Conservation (phyloP, 53 echinoderm and acorn worm genomes). For the Hippasteria phrygiana region DNA sequence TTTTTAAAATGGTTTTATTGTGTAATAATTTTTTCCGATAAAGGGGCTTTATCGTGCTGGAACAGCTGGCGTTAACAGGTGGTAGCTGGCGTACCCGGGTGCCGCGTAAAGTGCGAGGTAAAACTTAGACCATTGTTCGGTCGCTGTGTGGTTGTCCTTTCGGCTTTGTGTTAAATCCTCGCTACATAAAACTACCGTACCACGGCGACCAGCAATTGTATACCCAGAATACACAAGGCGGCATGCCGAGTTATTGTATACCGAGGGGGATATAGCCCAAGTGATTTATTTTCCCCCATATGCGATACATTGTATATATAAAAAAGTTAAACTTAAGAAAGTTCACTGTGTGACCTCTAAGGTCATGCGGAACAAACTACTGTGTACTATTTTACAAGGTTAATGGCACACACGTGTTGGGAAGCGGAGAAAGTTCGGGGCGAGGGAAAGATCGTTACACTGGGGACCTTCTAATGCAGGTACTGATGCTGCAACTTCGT, state of each 20-base stretch:
- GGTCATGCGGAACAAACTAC: conserved; percentile 54
- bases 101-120: background rate
- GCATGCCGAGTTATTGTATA: conserved; percentile 45
- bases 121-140: background rate
- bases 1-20: conserved; percentile 12
- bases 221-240: conserved; percentile 16
- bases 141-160: conserved; percentile 36
- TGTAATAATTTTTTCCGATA: background rate
- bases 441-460: background rate
- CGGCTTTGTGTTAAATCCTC: conserved; percentile 13
- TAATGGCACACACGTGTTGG: conserved; percentile 56
- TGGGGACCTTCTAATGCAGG: background rate
- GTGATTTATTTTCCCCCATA: conserved; percentile 54
- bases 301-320: conserved; percentile 64
- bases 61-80: conserved; percentile 30
- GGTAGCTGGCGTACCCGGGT: background rate
- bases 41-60: background rate
- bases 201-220: conserved; percentile 16
- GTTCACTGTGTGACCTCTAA: conserved; percentile 39
- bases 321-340: conserved; percentile 39
- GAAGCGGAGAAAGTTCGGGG: background rate
- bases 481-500: background rate
- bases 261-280: conserved; percentile 30
- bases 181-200: conserved; percentile 17
- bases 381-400: conserved; percentile 63